Evolutionary conservation across 2,113 vertebrate genomes (phyloP), one percentile per base, ranked within the genome.

Genomic region (Vidua chalybeata): DNA sequence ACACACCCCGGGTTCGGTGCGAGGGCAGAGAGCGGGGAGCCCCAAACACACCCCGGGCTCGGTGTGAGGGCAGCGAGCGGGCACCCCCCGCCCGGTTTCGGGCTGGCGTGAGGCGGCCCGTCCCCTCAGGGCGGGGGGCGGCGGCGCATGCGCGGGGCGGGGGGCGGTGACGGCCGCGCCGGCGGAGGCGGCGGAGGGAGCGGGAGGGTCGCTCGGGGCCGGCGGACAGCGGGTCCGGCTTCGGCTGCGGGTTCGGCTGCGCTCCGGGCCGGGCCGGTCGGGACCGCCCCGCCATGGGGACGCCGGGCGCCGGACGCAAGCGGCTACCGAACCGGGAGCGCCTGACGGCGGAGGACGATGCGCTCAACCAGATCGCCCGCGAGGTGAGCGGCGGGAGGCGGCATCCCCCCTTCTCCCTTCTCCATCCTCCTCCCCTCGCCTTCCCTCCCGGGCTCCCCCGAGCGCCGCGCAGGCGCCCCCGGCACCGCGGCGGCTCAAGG

Each of bases 281-380:
- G 55, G 20, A 61, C 55, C 20, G 80, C 31, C 7, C 19, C 37
- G 89, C 96, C 49, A 99, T 99, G 99, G 99, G 99, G 80, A 99
- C 98, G 49, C 99, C 99, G 91, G 99, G 98, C 7, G 86, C 98
- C 21, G 99, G 99, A 93, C 97, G 99, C 74, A 99, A 98, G 96
- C 98, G 99, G 93, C 98, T 98, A 77, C 98, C 98, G 81, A 99
- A 98, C 90, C 98, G 98, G 95, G 99, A 99, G 72, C 98, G 97
- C 71, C 97, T 98, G 81, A 98, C 99, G 41, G 99, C 98, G 4
- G 99, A 99, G 97, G 99, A 99, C 96, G 98, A 99, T 97, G 98
- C 99, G 35, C 97, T 99, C 7, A 99, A 98, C 80, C 98, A 99
- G 84, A 99, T 99, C 45, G 99, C 99, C 30, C 98, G 98, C 93